phyloP scores from a whole-genome alignment of 1,140 invertebrate species.

The Dendrolimus punctatus region DNA sequence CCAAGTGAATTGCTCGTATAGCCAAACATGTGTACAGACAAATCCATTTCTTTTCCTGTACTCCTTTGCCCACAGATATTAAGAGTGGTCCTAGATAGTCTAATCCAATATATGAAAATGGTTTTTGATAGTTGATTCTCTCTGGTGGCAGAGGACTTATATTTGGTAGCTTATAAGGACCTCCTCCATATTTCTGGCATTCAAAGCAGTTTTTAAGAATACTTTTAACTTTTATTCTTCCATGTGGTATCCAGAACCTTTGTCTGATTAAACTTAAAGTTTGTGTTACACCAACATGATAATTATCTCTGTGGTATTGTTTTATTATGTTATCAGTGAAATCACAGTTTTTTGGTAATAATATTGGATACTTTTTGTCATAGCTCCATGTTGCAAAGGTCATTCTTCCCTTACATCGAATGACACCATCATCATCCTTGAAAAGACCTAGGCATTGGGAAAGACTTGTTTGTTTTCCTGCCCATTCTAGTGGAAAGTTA shows the following conservation, averaged over 20 bases:
- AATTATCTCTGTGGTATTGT: conserved; percentile 6
- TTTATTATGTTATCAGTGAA: conserved; percentile 1
- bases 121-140: conserved; percentile 8
- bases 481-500: conserved; percentile 10
- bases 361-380: conserved; percentile 1
- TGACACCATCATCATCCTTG: conserved; percentile 8
- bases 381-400: background rate
- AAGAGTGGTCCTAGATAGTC: conserved; percentile 17
- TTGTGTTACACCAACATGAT: conserved; percentile 18
- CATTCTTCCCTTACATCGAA: conserved; percentile 1
- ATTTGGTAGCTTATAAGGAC: conserved; percentile 18
- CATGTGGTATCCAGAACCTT: conserved; percentile 19
- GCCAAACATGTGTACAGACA: conserved; percentile 30
- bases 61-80: background rate
- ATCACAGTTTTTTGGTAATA: background rate
- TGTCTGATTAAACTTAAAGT: conserved; percentile 16
- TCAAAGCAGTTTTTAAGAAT: conserved; percentile 10
- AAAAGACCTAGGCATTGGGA: conserved; percentile 6
- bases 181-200: conserved; percentile 19
- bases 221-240: conserved; percentile 12
- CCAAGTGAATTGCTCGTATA: conserved; percentile 40
- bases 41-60: conserved; percentile 15
- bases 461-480: conserved; percentile 4
- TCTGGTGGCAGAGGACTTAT: conserved; percentile 17
- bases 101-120: conserved; percentile 13